Conservation (phyloP, 2,888 invertebrate species). For the Dichetophora obliterata region DNA sequence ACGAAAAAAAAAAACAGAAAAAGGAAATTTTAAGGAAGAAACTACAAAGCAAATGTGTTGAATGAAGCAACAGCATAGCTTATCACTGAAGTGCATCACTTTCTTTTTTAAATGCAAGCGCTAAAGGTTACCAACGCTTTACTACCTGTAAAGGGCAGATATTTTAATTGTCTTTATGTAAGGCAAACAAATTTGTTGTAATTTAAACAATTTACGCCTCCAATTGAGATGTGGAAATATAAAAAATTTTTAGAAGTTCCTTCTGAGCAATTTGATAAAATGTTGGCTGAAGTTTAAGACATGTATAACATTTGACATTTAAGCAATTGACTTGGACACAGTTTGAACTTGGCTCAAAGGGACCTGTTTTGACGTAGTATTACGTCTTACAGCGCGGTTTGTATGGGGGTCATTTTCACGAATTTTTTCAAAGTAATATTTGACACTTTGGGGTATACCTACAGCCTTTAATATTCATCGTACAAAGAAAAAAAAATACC, state of each 20-base stretch:
- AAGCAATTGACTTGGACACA: too few relatives aligned
- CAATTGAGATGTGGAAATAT: background rate
- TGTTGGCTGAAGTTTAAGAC: background rate
- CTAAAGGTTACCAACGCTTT: background rate
- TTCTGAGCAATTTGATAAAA: background rate
- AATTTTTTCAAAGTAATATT: too few relatives aligned
- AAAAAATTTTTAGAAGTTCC: background rate
- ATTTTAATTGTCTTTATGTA: slow-evolving; percentile 8
- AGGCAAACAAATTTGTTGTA: background rate
- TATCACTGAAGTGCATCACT: background rate
- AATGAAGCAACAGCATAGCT: background rate
- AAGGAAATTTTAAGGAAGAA: background rate
- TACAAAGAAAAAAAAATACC: too few relatives aligned
- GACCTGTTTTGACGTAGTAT: too few relatives aligned
- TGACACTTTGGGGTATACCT: too few relatives aligned
- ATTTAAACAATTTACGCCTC: background rate
- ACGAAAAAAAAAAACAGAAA: background rate
- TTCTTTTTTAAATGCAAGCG: background rate
- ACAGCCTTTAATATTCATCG: too few relatives aligned
- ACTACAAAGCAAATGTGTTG: background rate
- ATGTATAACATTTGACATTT: too few relatives aligned
- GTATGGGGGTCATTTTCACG: too few relatives aligned
- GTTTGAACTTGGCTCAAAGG: too few relatives aligned
- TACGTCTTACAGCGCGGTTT: too few relatives aligned
- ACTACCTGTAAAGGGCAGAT: background rate